phyloP scores from a whole-genome alignment of 2,888 invertebrate genomes.

The Lasiommata megera region DNA sequence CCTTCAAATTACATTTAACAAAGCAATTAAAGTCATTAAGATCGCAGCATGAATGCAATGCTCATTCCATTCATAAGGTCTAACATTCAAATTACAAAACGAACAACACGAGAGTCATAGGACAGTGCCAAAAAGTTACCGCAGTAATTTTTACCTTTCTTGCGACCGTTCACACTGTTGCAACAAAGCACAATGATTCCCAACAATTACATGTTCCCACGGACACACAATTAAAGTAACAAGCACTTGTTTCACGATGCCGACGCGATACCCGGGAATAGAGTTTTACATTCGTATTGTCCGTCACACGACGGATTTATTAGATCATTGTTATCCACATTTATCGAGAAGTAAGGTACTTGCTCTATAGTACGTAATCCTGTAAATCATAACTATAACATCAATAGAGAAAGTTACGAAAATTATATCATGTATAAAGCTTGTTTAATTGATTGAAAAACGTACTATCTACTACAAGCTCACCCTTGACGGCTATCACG shows the following conservation, averaged over 20 bases:
- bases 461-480: too few species aligned
- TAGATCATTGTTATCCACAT: slow-evolving; percentile 23
- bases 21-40: neutral
- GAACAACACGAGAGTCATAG: slow-evolving; percentile 16
- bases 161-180: slow-evolving; percentile 43
- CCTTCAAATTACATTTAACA: neutral
- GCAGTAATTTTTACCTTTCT: slow-evolving; percentile 44
- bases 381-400: neutral
- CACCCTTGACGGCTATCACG: too few species aligned
- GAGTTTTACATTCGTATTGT: slow-evolving; percentile 30
- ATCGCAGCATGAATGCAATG: neutral
- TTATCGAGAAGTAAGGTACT: slow-evolving; percentile 1
- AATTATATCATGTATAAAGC: neutral
- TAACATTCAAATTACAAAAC: slow-evolving; percentile 18
- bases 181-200: slow-evolving; percentile 56
- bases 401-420: slow-evolving; percentile 1
- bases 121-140: slow-evolving; percentile 35
- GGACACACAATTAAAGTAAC: slow-evolving; percentile 54
- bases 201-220: slow-evolving; percentile 63
- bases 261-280: slow-evolving; percentile 36
- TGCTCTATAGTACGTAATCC: neutral
- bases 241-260: slow-evolving; percentile 41
- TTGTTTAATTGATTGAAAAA: too few species aligned
- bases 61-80: slow-evolving; percentile 4
- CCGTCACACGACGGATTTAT: slow-evolving; percentile 33